Evolutionary conservation across 92 coral and sea anemone genomes (phyloP), one percentile per base, ranked within the genome.

Genomic region (Ricordea florida): DNA sequence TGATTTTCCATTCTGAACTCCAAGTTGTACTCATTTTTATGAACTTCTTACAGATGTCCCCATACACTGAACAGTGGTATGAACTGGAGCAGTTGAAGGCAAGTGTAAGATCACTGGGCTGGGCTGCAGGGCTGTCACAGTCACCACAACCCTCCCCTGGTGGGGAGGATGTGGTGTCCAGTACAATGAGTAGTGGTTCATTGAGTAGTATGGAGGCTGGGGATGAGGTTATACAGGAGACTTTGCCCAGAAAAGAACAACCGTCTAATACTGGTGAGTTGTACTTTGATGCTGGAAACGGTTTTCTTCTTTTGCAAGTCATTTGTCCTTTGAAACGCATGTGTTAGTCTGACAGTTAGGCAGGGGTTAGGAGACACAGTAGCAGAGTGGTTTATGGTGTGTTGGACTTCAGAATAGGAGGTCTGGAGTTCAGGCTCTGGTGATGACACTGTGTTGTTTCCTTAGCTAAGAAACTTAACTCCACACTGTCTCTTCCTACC

Each of bases 61-160:
- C 61, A 20, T 91, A 91, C 76, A 78, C 90, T 13, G 97, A 91
- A 41, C 97, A 91, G 67, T 91, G 97, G 97, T 77, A 79, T 57
- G 93, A 66, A 25, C 79, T 91, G 13, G 93, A 91, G 34, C 85
- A 87, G 43, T 93, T 91, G 5, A 91, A 91, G 59, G 88, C 90
- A 46, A 91, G 97, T 62, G 86, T 91, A 7, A 80, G 85, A 61
- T 82, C 86, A 13, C 62, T 91, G 83, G 75, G 80, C 21, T 88
- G 84, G 74, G 81, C 65, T 27, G 86, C 64, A 47, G 79, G 69
- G 6, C 37, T 78, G 15, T 38, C 79, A 26, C 62, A 74, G 38
- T 58, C 83, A 10, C 74, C 89, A 1, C 82, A 80, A 17, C 66
- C 68, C 34, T 47, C 66, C 28, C 25, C 11, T 0, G 51, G 18